Percentiles rank a stretch among this genome's conserved stretches.
Evolutionary conservation across 2,797 vertebrate genomes (phyloP).

Genomic region (Ara ararauna): DNA sequence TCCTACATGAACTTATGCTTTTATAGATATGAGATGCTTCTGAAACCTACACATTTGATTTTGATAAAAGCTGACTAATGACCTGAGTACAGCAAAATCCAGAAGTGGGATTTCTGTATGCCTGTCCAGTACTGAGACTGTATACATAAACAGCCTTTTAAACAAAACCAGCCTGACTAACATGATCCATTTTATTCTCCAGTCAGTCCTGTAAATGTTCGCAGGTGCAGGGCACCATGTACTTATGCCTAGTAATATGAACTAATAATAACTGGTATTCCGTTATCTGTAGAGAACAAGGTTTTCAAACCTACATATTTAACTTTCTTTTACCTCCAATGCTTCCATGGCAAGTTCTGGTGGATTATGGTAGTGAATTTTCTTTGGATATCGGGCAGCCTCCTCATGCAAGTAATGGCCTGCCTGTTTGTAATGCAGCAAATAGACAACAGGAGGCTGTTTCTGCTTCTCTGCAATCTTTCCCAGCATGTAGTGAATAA

Average conservation of each 20-base stretch:
- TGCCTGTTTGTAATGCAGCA: constrained; percentile 93
- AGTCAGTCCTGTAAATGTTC: background rate
- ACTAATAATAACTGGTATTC: background rate
- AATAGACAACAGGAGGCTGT: constrained; percentile 84
- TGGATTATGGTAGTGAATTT: constrained; percentile 98
- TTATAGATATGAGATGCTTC: accelerated
- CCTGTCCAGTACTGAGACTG: background rate
- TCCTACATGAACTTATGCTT: background rate
- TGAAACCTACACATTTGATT: background rate
- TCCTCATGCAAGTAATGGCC: constrained; percentile 94
- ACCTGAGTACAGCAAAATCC: background rate
- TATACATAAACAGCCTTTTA: background rate
- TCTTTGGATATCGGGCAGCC: constrained; percentile 95
- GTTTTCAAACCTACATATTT: background rate
- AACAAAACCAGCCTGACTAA: background rate
- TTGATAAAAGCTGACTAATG: background rate
- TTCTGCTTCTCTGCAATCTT: constrained; percentile 97
- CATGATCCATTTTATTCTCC: background rate
- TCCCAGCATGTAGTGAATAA: constrained; percentile 98
- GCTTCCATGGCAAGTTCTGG: constrained; percentile 98
- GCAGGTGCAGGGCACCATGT: background rate
- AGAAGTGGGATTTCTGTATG: background rate
- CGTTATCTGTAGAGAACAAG: background rate
- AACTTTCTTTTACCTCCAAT: constrained; percentile 86
- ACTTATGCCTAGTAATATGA: background rate